phyloP scores from a whole-genome alignment of 2,888 invertebrate genomes.

The Amblyteles armatorius region DNA sequence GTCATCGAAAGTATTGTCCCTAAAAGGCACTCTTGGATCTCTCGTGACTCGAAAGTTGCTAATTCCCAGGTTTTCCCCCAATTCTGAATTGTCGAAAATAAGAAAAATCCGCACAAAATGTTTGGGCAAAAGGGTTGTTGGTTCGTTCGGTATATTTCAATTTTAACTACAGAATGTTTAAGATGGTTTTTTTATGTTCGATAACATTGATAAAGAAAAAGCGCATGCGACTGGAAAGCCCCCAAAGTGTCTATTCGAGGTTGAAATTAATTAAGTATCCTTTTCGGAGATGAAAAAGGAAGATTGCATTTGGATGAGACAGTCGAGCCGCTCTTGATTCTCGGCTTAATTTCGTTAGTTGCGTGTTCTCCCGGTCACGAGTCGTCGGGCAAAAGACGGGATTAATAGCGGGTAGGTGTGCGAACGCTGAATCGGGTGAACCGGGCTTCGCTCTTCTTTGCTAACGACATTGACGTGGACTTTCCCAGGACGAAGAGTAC shows the following conservation, averaged over 20 bases:
- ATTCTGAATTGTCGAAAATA: not conserved
- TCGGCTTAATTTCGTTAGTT: constrained; percentile 40
- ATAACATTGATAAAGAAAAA: not conserved
- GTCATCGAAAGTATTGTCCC: too few species aligned
- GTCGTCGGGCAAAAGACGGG: constrained; percentile 47
- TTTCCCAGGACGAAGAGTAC: constrained; percentile 20
- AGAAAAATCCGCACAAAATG: too few species aligned
- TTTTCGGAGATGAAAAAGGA: not conserved
- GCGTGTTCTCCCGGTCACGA: constrained; percentile 45
- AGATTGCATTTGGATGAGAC: not conserved
- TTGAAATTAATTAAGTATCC: not conserved
- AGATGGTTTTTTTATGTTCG: not conserved
- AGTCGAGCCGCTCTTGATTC: constrained; percentile 9
- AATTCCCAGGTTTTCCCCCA: not conserved
- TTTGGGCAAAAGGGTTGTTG: not conserved
- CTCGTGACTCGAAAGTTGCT: not conserved
- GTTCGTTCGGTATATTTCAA: not conserved
- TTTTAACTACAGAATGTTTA: not conserved
- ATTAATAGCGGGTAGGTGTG: constrained; percentile 6
- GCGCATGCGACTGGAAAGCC: not conserved
- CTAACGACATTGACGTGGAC: constrained; percentile 24
- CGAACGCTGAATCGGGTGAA: constrained; percentile 6
- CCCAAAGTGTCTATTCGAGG: not conserved
- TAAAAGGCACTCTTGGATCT: too few species aligned
- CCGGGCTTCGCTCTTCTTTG: constrained; percentile 10